Percentiles rank a stretch among this genome's conserved stretches.
Evolutionary conservation across 2,113 vertebrate genomes (phyloP).

Genomic region (Lates calcarifer): DNA sequence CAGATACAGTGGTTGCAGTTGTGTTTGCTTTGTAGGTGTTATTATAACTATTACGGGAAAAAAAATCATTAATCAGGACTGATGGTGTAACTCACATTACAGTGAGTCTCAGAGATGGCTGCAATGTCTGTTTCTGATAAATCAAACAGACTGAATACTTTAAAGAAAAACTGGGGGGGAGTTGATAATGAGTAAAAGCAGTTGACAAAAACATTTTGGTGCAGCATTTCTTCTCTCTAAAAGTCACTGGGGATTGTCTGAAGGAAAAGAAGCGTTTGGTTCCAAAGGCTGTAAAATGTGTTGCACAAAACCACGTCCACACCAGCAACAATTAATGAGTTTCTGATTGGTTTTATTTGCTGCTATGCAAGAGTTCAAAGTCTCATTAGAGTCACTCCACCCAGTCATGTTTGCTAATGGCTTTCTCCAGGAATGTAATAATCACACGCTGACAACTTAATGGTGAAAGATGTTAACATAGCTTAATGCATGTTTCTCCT

Average conservation of each 20-base stretch:
- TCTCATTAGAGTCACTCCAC: conserved; percentile 34
- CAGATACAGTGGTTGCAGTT: conserved; percentile 20
- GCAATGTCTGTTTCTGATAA: not conserved
- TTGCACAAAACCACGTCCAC: conserved; percentile 5
- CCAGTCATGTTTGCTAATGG: conserved; percentile 44
- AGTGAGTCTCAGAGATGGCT: not conserved
- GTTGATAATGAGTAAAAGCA: not conserved
- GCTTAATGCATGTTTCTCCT: not conserved
- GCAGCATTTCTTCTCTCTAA: not conserved
- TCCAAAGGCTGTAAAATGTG: conserved; percentile 20
- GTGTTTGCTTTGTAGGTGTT: conserved; percentile 38
- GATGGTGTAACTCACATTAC: not conserved
- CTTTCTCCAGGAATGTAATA: conserved; percentile 55
- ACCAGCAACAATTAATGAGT: conserved; percentile 21
- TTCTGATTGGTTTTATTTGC: conserved; percentile 38
- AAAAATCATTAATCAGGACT: conserved; percentile 47
- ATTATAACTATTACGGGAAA: conserved; percentile 42
- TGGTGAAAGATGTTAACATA: conserved; percentile 17
- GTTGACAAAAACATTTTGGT: not conserved
- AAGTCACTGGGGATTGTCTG: not conserved
- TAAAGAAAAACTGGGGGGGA: not conserved
- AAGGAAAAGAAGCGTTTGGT: not conserved
- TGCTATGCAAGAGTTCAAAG: conserved; percentile 47
- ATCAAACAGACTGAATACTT: not conserved
- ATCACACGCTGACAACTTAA: conserved; percentile 39